Evolutionary conservation across 2,888 invertebrate genomes (phyloP), one percentile per base, ranked within the genome.

Genomic region (Lepeophtheirus nordmannii): DNA sequence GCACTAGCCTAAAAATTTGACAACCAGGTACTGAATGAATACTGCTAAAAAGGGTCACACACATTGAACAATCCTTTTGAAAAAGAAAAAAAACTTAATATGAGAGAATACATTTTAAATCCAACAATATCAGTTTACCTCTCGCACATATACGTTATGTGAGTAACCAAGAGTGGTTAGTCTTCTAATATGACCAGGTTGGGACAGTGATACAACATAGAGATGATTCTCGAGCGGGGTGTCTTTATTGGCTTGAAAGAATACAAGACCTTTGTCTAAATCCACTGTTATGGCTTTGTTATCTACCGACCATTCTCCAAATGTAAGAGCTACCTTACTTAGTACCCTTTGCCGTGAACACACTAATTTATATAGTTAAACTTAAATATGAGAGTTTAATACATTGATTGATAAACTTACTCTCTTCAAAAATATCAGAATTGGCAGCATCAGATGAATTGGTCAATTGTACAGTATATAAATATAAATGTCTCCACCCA

Each of bases 221-320:
- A 94, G 78, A 74, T 96, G 96, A 70, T 89, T 86, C 77, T 96
- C 94, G 68, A 96, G 76, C 0, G 93, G 91, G 7, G 89, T 85
- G 77, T 96, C 93, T 70, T 85, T 85, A 68, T 91, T 79, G 7
- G 88, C 94, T 72, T 89, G 83, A 78, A 96, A 94, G 79, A 91
- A 96, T 1, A 96, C 86, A 68, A 93, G 78, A 68, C 85, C 82
- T 69, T 84, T 80, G 5, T 79, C 74, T 69, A 82, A 82, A 76
- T 96, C 91, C 46, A 94, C 86, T 89, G 92, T 93, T 65, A 94
- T 80, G 76, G 85, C 85, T 68, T 84, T 82, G 38, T 87, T 85
- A 72, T 89, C 79, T 20, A 93, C 89, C 76, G 91, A 92, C 93
- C 93, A 94, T n/a, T 90, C 87, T 0, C 93, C 94, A 14, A 82